Conservation (phyloP, 1,140 invertebrate genomes). For the Drosophila seguyi region DNA sequence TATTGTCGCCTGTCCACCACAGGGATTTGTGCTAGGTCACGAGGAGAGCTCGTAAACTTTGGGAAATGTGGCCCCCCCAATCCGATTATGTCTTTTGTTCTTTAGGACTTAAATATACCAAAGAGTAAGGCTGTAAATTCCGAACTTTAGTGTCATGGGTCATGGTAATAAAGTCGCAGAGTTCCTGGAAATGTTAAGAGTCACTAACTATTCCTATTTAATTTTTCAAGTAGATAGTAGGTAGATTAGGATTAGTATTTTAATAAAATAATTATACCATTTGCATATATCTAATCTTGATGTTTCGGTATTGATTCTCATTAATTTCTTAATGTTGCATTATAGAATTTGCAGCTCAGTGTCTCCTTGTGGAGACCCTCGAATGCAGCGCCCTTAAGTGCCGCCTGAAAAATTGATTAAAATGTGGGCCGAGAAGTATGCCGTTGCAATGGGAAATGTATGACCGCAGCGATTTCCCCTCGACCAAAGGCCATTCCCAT, state of each 20-base stretch:
- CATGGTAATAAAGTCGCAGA: background rate
- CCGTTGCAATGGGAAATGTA: slow-evolving; percentile 59
- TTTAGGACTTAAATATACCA: background rate
- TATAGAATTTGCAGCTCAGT: too few species aligned
- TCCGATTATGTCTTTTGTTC: background rate
- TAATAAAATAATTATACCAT: too few species aligned
- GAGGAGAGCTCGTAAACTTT: slow-evolving; percentile 25
- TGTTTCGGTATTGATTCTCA: too few species aligned
- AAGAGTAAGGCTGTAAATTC: background rate
- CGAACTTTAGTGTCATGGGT: background rate
- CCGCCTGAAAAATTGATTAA: slow-evolving; percentile 66
- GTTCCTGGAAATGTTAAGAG: background rate
- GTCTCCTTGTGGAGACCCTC: slow-evolving; percentile 8
- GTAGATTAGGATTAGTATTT: too few species aligned
- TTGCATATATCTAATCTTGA: too few species aligned
- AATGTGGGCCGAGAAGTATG: slow-evolving; percentile 47
- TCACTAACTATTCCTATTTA: too few species aligned
- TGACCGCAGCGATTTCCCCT: slow-evolving; percentile 48
- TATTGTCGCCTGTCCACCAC: slow-evolving; percentile 20
- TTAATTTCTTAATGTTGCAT: too few species aligned
- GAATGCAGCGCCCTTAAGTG: slow-evolving; percentile 22
- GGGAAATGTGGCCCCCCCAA: background rate
- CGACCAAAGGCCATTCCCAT: slow-evolving; percentile 30
- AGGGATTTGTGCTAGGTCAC: slow-evolving; percentile 35
- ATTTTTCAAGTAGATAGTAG: too few species aligned